Evolutionary conservation across 1,140 invertebrate genomes (phyloP).

Genomic region (Psix sp.): DNA sequence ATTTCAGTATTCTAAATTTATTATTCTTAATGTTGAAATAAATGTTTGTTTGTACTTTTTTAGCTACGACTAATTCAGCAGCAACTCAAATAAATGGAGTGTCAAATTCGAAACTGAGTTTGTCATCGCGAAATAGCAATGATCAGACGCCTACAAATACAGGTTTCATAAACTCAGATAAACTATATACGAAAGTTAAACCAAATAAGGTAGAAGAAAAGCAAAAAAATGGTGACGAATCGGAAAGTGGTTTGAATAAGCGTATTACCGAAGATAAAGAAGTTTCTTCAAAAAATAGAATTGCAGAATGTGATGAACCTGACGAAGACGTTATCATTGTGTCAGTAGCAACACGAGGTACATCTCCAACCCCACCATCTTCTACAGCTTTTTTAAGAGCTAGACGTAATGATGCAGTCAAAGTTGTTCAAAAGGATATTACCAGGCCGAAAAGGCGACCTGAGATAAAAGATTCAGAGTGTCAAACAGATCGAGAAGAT

Average conservation of each 20-base stretch:
- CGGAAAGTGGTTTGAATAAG: conserved; percentile 19
- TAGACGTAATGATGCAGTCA: conserved; percentile 83
- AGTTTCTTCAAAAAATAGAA: conserved; percentile 21
- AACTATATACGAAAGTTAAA: conserved; percentile 38
- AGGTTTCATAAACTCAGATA: conserved; percentile 28
- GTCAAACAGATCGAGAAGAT: conserved; percentile 83
- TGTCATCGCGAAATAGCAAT: conserved; percentile 4
- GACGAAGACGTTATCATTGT: conserved; percentile 77
- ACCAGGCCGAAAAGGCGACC: conserved; percentile 77
- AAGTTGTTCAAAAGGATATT: conserved; percentile 83
- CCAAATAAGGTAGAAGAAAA: conserved; percentile 44
- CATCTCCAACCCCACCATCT: conserved; percentile 85
- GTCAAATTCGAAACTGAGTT: conserved; percentile 20
- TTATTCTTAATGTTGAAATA: not conserved
- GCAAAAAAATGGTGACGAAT: conserved; percentile 5
- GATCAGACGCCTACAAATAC: conserved; percentile 22
- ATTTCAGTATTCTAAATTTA: not conserved
- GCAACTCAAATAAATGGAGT: conserved; percentile 5
- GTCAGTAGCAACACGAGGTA: conserved; percentile 83
- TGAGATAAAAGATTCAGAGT: conserved; percentile 80
- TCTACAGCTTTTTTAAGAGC: conserved; percentile 80
- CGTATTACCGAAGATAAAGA: conserved; percentile 33
- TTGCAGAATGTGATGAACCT: conserved; percentile 19
- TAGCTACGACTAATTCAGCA: conserved; percentile 19
- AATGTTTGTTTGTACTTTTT: conserved; percentile 7